A percentile compares a stretch with the other conserved stretches of the same genome.
Evolutionary conservation across 1,140 invertebrate genomes (phyloP).

Genomic region (Drosophila rufa): DNA sequence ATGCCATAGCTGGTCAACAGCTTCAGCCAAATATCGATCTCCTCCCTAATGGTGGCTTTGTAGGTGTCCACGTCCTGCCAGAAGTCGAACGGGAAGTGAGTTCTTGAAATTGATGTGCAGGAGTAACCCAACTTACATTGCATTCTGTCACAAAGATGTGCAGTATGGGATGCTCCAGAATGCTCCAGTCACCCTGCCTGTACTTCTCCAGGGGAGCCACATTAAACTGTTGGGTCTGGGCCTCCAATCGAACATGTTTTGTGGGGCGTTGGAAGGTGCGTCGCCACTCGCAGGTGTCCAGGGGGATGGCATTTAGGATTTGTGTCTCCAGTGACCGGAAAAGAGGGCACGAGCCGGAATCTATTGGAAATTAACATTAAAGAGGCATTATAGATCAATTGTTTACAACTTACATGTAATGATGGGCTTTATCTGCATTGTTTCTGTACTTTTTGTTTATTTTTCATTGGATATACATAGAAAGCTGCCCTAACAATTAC

Average conservation of each 20-base stretch:
- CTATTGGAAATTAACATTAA: constrained; percentile 85
- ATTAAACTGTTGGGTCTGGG: constrained; percentile 93
- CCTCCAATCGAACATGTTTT: constrained; percentile 93
- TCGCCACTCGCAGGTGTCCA: constrained; percentile 95
- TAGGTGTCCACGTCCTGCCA: constrained; percentile 95
- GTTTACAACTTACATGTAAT: constrained; percentile 74
- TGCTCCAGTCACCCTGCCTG: constrained; percentile 87
- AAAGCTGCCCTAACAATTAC: constrained; percentile 22
- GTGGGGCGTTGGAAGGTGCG: constrained; percentile 92
- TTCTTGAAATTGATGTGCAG: not conserved
- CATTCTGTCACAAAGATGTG: constrained; percentile 98
- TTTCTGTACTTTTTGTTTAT: constrained; percentile 36
- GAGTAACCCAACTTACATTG: constrained; percentile 88
- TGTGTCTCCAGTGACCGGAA: constrained; percentile 93
- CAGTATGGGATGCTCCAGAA: constrained; percentile 94
- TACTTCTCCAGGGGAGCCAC: constrained; percentile 89
- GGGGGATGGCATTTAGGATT: constrained; percentile 91
- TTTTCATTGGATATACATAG: constrained; percentile 43
- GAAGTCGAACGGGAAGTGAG: not conserved
- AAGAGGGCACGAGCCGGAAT: constrained; percentile 94
- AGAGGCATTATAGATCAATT: not conserved
- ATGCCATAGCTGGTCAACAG: constrained; percentile 91
- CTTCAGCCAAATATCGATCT: constrained; percentile 95
- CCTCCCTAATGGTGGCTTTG: constrained; percentile 93
- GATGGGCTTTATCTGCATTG: constrained; percentile 81